Conservation (phyloP, 2,797 vertebrate species). For the Centroberyx gerrardi region DNA sequence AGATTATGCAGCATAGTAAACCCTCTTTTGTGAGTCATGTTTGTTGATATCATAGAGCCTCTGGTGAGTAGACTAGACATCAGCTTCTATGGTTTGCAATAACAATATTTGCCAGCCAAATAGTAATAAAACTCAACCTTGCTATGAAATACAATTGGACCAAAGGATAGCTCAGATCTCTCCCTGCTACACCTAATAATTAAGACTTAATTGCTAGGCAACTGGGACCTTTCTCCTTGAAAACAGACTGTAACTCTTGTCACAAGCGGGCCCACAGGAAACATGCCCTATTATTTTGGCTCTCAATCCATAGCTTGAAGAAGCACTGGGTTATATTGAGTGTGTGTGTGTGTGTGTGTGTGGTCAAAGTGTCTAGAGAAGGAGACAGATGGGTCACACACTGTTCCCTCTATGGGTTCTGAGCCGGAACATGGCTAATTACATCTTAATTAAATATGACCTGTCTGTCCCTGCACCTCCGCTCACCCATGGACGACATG, state of each 20-base stretch:
- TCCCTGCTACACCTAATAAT: no score
- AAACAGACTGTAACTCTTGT: constrained; percentile 58
- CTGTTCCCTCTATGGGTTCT: constrained; percentile 65
- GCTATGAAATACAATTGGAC: background rate
- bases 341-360: constrained; percentile 18
- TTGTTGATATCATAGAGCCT: constrained; percentile 2
- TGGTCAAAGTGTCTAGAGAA: constrained; percentile 40
- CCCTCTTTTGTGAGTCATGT: constrained; percentile 8
- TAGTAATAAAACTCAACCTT: background rate
- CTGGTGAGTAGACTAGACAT: constrained; percentile 9
- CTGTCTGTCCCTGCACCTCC: constrained; percentile 56
- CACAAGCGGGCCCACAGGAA: constrained; percentile 64
- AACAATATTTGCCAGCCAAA: no score
- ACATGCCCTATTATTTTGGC: constrained; percentile 52
- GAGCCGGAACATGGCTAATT: constrained; percentile 74
- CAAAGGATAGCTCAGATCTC: no score
- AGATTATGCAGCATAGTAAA: background rate
- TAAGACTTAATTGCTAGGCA: constrained; percentile 29
- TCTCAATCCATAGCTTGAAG: constrained; percentile 48
- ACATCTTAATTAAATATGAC: constrained; percentile 81
- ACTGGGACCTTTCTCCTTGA: constrained; percentile 58
- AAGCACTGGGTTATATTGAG: constrained; percentile 38
- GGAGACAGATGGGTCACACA: constrained; percentile 75
- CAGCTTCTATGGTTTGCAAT: background rate
- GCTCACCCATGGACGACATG: constrained; percentile 31